These are phyloP conservation scores for Pachypsylla venusta DNA, from an alignment of 1,140 invertebrate genomes.

Conservation along the genomic window DNA sequence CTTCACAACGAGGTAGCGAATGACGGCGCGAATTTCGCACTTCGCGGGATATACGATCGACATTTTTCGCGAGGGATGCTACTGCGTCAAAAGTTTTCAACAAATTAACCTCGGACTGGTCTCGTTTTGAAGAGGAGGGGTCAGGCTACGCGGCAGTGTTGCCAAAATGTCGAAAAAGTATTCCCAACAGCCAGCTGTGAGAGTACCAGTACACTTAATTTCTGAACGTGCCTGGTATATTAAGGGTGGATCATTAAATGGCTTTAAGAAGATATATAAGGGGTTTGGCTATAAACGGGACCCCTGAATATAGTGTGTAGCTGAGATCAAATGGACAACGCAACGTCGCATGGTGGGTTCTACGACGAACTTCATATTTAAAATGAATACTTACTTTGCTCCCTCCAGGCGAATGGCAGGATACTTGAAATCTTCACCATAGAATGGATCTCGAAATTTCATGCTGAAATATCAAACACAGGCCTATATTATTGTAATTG, in stretches of 20 bases:
- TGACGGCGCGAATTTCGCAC: constrained; percentile 17
- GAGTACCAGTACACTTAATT: too few species aligned
- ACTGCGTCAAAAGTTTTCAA: not conserved
- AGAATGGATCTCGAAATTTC: constrained; percentile 65
- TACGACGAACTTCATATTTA: too few species aligned
- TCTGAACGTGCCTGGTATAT: too few species aligned
- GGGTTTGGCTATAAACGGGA: too few species aligned
- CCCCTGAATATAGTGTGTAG: too few species aligned
- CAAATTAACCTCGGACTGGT: not conserved
- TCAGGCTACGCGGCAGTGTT: too few species aligned
- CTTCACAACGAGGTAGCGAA: constrained; percentile 15
- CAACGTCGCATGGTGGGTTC: too few species aligned
- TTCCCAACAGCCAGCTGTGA: not conserved
- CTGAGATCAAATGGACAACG: too few species aligned
- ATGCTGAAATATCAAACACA: constrained; percentile 43
- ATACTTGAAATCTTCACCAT: constrained; percentile 57
- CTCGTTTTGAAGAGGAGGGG: not conserved
- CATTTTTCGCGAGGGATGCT: not conserved
- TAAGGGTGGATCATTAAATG: too few species aligned
- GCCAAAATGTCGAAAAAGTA: too few species aligned
- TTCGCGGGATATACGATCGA: constrained; percentile 11
- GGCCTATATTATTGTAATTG: too few species aligned
- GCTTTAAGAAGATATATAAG: too few species aligned
- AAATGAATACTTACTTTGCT: constrained; percentile 37
- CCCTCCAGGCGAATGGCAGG: constrained; percentile 50